Evolutionary conservation across 1,140 invertebrate species (phyloP), one percentile per base, ranked within the genome.

Genomic region (Samia ricini): DNA sequence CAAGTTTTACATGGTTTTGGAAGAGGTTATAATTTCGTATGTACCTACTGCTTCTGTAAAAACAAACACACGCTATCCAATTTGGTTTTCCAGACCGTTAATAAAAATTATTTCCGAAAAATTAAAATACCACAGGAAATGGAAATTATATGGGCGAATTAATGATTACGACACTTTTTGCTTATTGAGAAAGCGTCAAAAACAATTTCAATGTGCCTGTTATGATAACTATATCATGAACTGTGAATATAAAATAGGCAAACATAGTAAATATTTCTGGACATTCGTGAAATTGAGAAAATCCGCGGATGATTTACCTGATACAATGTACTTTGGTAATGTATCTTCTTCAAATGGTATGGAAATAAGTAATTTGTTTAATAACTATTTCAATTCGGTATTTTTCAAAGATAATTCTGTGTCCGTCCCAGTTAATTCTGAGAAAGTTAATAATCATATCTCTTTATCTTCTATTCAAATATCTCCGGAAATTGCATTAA

Each of bases 101-200:
- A 64, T 26, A 48, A 72, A 72, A 65, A 51, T 69, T 21, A 66
- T 64, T 15, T 64, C 63, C 22, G 61, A 68, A 51, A 72, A 72
- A 62, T 29, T 69, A 33, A 72, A 66, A 57, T 68, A 56, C n/a
- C 67, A 72, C 42, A 63, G 48, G 36, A 66, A 64, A 63, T 72
- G 71, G 71, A 72, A 72, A 60, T 56, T 56, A 8, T 72, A 69
- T 60, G 49, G 49, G 4, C 57, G 66, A 20, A 10, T 55, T 7
- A 50, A 36, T 56, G 69, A 72, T 63, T 72, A 72, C 20, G 49
- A 63, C 4, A 36, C 54, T n/a, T 71, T 68, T 29, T 62, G 56
- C 15, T 10, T 60, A 12, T 19, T 64, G 10, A 56, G 63, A 8
- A 48, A 58, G 4, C 36, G 59, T 10, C 59, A 67, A 54, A 66